A percentile compares a stretch with the other conserved stretches of the same genome.
Conservation (phyloP, 2,797 vertebrate genomes). For the Carcharodon carcharias region DNA sequence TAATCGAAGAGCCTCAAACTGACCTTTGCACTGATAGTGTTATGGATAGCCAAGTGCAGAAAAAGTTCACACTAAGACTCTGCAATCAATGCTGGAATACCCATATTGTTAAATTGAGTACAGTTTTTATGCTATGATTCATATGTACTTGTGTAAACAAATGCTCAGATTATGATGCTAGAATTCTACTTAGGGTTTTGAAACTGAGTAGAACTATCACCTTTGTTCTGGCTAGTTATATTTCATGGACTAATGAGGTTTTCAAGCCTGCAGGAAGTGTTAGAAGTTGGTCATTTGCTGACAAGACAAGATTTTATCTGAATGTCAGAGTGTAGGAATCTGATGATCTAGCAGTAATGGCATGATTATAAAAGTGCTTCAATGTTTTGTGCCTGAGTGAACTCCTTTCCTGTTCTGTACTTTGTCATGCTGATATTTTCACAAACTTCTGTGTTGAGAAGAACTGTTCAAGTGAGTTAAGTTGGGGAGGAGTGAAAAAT, state of each 20-base stretch:
- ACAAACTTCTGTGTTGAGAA: neutral
- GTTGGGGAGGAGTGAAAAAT: constrained; percentile 18
- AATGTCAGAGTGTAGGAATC: neutral
- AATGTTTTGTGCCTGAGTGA: constrained; percentile 14
- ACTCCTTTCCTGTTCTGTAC: neutral
- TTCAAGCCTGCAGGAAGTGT: constrained; percentile 27
- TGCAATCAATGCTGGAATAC: neutral
- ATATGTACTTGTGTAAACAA: neutral
- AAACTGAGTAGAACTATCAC: neutral
- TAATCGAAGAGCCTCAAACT: neutral
- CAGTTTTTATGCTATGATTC: neutral
- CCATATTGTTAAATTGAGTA: constrained; percentile 5
- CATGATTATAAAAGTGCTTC: constrained; percentile 20
- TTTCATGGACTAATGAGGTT: constrained; percentile 18
- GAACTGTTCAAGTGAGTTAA: neutral
- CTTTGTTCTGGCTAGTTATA: constrained; percentile 23
- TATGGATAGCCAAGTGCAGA: neutral
- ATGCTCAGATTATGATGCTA: neutral
- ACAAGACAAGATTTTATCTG: constrained; percentile 21
- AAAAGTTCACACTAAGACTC: neutral
- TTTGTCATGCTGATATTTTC: constrained; percentile 5
- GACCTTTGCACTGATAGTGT: neutral
- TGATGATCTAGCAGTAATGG: constrained; percentile 24
- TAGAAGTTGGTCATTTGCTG: constrained; percentile 29
- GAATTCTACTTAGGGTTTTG: neutral